A percentile compares a stretch with the other conserved stretches of the same genome.
Conservation (phyloP, 2,113 vertebrate species). For the Macroglossus sobrinus region DNA sequence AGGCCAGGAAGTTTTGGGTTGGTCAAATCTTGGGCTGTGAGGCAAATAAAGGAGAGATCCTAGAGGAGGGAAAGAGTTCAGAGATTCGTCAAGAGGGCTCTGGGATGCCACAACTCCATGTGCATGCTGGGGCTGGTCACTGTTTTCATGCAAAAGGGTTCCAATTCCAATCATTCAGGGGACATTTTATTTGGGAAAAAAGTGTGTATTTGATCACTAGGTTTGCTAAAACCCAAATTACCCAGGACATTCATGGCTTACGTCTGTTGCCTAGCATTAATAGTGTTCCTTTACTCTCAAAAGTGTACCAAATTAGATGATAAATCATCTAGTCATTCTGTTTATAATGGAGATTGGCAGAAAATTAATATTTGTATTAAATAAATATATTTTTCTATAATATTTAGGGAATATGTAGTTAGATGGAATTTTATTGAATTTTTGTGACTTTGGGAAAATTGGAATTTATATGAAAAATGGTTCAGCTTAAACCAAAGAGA, state of each 20-base stretch:
- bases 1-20: neutral
- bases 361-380: conserved; percentile 9
- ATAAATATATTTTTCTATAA: conserved; percentile 3
- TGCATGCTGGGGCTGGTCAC: rapidly evolving
- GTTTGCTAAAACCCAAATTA: neutral
- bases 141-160: neutral
- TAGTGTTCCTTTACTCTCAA: neutral
- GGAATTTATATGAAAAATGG: conserved; percentile 30
- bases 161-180: neutral
- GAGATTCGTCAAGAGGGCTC: neutral
- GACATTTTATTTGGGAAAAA: neutral
- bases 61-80: neutral
- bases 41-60: neutral
- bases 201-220: neutral
- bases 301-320: neutral
- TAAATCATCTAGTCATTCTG: neutral
- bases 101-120: neutral
- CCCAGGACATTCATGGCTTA: neutral
- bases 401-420: neutral
- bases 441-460: conserved; percentile 23
- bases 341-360: neutral
- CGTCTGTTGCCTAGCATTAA: neutral
- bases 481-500: neutral
- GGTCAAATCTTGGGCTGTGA: neutral
- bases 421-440: neutral